phyloP scores from a whole-genome alignment of 2,113 vertebrate species.

The Helogale parvula region DNA sequence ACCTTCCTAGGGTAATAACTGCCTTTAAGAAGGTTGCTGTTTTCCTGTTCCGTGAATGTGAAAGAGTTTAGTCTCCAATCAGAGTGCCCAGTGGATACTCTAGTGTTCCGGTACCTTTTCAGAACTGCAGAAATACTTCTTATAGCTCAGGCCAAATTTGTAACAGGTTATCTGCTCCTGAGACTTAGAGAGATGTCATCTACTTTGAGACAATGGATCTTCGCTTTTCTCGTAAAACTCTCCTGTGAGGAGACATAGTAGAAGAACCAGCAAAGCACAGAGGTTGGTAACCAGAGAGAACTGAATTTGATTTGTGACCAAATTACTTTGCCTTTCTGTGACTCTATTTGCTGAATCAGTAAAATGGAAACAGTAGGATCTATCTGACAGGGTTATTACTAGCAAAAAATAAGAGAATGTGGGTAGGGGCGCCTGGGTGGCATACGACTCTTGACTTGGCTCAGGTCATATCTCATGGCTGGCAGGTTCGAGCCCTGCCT shows the following conservation, averaged over 20 bases:
- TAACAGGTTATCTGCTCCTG: neutral
- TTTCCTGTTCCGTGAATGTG: neutral
- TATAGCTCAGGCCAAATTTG: neutral
- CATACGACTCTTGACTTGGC: too few relatives aligned
- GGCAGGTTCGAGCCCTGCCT: too few relatives aligned
- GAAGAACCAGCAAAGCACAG: neutral
- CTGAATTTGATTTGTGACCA: neutral
- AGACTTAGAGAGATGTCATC: neutral
- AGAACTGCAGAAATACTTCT: neutral
- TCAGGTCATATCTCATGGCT: too few relatives aligned
- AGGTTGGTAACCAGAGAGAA: neutral
- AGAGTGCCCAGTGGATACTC: neutral
- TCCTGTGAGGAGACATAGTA: neutral
- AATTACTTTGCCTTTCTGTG: neutral
- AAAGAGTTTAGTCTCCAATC: neutral
- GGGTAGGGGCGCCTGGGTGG: too few relatives aligned
- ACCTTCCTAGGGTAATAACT: neutral
- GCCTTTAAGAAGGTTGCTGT: neutral
- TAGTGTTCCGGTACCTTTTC: neutral
- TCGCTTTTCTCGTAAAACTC: neutral
- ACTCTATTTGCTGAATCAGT: neutral
- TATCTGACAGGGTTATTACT: neutral
- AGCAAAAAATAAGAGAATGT: neutral
- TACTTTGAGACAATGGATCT: neutral
- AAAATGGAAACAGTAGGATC: neutral